A percentile compares a stretch with the other conserved stretches of the same genome.
Conservation (phyloP, 2,888 invertebrate genomes). For the Drosophila robusta region DNA sequence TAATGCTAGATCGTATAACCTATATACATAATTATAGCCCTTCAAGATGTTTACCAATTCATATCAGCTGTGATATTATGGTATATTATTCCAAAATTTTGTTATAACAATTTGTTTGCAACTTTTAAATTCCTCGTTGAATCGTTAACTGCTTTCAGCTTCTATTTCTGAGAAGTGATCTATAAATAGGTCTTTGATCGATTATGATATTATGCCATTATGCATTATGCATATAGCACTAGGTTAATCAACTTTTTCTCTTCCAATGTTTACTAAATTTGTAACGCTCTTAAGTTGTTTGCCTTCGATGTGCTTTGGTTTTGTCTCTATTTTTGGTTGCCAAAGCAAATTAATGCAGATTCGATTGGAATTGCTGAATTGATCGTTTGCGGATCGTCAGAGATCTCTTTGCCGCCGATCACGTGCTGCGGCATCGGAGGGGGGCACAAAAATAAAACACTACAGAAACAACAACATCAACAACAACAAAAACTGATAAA, state of each 20-base stretch:
- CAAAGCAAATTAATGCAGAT: slow-evolving; percentile 24
- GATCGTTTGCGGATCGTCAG: not conserved
- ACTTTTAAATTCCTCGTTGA: too few relatives aligned
- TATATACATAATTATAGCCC: too few relatives aligned
- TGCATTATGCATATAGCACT: slow-evolving; percentile 16
- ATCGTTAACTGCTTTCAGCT: not conserved
- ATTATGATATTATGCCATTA: not conserved
- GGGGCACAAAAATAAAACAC: too few relatives aligned
- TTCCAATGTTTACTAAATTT: not conserved
- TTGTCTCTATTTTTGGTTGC: not conserved
- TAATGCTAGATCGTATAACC: too few relatives aligned
- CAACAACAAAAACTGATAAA: slow-evolving; percentile 9
- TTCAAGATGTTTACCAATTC: too few relatives aligned
- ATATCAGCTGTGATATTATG: not conserved
- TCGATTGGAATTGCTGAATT: slow-evolving; percentile 6
- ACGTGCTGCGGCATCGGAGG: slow-evolving; percentile 17
- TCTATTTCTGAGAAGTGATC: not conserved
- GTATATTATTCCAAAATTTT: too few relatives aligned
- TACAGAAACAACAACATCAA: too few relatives aligned
- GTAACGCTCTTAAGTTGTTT: slow-evolving; percentile 12
- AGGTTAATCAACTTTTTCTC: slow-evolving; percentile 16
- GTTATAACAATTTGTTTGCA: too few relatives aligned
- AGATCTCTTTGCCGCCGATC: slow-evolving; percentile 3
- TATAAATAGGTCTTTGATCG: not conserved
- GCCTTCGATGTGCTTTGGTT: slow-evolving; percentile 20